phyloP scores from a whole-genome alignment of 2,113 vertebrate species.

The Oreochromis niloticus region DNA sequence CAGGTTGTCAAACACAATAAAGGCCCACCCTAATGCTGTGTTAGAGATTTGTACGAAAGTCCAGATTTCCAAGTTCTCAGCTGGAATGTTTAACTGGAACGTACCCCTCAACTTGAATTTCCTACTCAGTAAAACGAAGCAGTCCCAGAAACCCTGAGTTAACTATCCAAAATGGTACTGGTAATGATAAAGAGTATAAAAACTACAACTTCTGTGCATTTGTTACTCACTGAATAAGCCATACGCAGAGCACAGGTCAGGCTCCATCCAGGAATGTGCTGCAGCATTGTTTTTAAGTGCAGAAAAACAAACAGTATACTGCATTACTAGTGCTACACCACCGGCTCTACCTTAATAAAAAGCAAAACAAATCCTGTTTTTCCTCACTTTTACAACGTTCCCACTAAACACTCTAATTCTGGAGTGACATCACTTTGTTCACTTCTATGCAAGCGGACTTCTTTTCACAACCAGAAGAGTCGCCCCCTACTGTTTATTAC shows the following conservation, averaged over 20 bases:
- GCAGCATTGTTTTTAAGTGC: background rate
- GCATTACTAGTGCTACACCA: background rate
- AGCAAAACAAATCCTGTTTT: background rate
- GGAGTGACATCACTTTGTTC: background rate
- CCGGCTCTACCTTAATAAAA: background rate
- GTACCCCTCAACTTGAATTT: background rate
- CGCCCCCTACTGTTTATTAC: background rate
- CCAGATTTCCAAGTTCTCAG: background rate
- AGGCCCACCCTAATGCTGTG: background rate
- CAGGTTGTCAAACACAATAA: background rate
- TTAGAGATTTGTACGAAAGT: background rate
- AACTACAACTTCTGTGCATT: background rate
- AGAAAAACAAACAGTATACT: background rate
- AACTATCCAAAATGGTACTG: background rate
- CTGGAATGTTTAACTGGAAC: background rate
- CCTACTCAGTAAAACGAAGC: background rate
- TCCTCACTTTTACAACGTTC: background rate
- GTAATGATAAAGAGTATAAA: background rate
- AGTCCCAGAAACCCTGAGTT: fast-evolving
- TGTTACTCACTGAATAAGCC: background rate
- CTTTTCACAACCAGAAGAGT: background rate
- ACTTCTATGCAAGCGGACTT: background rate
- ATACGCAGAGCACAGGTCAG: background rate
- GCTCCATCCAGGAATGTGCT: background rate
- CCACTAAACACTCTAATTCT: background rate